These are phyloP conservation scores for Elaphurus davidianus DNA, from an alignment of 2,113 vertebrate species.

Conservation along the genomic window DNA sequence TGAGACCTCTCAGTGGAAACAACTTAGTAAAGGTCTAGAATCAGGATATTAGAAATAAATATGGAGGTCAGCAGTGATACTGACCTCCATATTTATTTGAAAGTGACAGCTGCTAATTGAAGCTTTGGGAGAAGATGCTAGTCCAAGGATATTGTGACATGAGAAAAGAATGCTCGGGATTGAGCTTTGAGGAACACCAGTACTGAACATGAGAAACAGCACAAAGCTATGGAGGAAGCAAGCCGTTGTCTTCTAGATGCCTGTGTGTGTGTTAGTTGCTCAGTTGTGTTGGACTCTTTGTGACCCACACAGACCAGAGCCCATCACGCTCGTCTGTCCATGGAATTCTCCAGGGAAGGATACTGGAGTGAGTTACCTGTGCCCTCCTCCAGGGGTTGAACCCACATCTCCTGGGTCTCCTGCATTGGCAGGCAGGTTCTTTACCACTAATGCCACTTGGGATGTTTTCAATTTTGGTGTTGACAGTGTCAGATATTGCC, in stretches of 20 bases:
- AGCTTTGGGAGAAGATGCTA: background rate
- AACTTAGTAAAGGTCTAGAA: background rate
- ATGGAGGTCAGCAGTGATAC: background rate
- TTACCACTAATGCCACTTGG: background rate
- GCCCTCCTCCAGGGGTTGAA: background rate
- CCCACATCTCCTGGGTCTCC: background rate
- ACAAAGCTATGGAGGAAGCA: background rate
- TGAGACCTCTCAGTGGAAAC: background rate
- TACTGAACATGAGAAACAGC: background rate
- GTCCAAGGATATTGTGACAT: background rate
- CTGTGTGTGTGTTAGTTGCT: background rate
- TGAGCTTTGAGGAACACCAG: background rate
- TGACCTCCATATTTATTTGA: background rate
- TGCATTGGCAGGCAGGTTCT: background rate
- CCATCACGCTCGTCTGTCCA: background rate
- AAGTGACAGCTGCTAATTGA: background rate
- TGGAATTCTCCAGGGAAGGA: background rate
- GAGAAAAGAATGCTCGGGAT: background rate
- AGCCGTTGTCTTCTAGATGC: background rate
- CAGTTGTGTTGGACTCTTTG: background rate
- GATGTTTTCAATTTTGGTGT: constrained; percentile 2
- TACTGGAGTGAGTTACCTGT: background rate
- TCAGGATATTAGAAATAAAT: background rate
- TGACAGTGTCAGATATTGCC: background rate
- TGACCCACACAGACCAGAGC: background rate